Percentiles rank a stretch among this genome's conserved stretches.
Evolutionary conservation across 2,113 vertebrate species (phyloP).

Genomic region (Takifugu bimaculatus): DNA sequence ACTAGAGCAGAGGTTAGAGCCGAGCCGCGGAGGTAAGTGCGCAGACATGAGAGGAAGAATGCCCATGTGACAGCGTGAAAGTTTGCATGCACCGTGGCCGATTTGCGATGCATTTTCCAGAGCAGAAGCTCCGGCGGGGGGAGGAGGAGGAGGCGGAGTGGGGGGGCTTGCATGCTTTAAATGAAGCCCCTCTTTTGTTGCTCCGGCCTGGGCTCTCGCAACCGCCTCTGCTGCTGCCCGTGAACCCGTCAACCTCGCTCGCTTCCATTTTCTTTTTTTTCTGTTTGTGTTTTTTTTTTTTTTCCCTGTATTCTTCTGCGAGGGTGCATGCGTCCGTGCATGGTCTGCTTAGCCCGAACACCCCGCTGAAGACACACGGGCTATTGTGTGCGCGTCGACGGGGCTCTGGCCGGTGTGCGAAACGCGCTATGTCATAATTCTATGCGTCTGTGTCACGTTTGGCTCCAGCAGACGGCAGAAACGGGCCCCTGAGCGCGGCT

Average conservation of each 20-base stretch:
- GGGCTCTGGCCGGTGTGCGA: slow-evolving; percentile 35
- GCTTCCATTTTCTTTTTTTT: slow-evolving; percentile 3
- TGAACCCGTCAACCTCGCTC: slow-evolving; percentile 7
- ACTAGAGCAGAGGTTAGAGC: slow-evolving; percentile 33
- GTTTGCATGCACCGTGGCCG: slow-evolving; percentile 22
- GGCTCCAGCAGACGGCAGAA: slow-evolving; percentile 21
- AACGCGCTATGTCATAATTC: slow-evolving; percentile 33
- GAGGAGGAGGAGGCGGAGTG: not conserved
- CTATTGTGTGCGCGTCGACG: slow-evolving; percentile 32
- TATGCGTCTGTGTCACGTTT: not conserved
- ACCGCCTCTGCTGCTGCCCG: not conserved
- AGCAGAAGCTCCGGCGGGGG: slow-evolving; percentile 25
- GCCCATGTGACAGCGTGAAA: slow-evolving; percentile 3
- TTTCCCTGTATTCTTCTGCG: not conserved
- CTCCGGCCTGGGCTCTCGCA: slow-evolving; percentile 17
- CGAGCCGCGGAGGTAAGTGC: slow-evolving; percentile 49
- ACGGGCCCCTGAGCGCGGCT: slow-evolving; percentile 27
- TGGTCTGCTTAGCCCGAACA: slow-evolving; percentile 1
- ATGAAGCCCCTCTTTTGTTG: slow-evolving; percentile 55
- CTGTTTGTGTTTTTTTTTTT: not conserved
- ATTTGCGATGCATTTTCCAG: not conserved
- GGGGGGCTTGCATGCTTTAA: slow-evolving; percentile 29
- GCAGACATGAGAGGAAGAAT: not conserved
- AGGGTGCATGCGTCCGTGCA: not conserved
- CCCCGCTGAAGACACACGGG: slow-evolving; percentile 29